These are phyloP conservation scores for Centropus bengalensis DNA, from an alignment of 2,113 vertebrate genomes.

Conservation along the genomic window DNA sequence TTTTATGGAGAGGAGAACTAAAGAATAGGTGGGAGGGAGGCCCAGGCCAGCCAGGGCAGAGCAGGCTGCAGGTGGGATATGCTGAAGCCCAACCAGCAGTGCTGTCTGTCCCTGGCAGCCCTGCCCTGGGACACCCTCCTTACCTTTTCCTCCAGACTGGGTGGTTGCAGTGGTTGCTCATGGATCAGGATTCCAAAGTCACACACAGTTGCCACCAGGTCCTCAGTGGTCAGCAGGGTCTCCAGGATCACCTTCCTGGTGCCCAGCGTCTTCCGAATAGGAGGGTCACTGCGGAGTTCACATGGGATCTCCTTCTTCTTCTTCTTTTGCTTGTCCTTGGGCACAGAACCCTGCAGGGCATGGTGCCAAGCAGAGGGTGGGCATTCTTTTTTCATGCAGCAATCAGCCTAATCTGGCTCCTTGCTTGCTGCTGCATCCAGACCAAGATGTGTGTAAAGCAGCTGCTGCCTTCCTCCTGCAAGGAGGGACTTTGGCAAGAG, in stretches of 20 bases:
- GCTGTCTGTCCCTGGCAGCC: neutral
- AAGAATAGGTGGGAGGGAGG: neutral
- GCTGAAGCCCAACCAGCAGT: neutral
- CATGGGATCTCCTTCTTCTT: slow-evolving; percentile 11
- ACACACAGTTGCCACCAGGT: slow-evolving; percentile 68
- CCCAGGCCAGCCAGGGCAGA: neutral
- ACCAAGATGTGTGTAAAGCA: neutral
- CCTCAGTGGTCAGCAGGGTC: slow-evolving; percentile 59
- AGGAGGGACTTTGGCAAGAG: neutral
- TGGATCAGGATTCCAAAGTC: slow-evolving; percentile 65
- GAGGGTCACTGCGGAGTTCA: slow-evolving; percentile 74
- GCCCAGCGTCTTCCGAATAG: slow-evolving; percentile 70
- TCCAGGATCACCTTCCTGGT: slow-evolving; percentile 65
- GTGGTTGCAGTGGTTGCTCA: neutral
- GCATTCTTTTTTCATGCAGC: neutral
- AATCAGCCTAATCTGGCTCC: neutral
- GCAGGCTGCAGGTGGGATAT: neutral
- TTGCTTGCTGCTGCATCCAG: neutral
- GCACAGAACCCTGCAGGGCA: neutral
- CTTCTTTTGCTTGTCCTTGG: slow-evolving; percentile 69
- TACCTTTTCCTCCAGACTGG: slow-evolving; percentile 38
- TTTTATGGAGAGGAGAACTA: neutral
- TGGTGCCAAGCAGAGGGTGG: fast-evolving
- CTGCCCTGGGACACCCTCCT: neutral
- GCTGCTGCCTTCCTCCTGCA: neutral